A percentile compares a stretch with the other conserved stretches of the same genome.
phyloP scores from a whole-genome alignment of 1,140 invertebrate genomes.

The Mactra quadrangularis region DNA sequence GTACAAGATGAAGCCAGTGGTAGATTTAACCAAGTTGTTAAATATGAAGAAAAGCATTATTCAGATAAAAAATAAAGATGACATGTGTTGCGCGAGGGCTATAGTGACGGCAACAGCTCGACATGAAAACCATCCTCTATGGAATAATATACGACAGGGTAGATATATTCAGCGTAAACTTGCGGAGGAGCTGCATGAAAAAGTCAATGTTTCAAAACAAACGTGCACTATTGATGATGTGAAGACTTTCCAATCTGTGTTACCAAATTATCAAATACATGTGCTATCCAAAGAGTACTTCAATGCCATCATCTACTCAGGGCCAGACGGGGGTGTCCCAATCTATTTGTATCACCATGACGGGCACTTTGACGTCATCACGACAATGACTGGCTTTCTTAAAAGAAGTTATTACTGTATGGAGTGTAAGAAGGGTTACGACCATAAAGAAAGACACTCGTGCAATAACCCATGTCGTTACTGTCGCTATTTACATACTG shows the following conservation, averaged over 20 bases:
- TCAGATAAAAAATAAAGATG: constrained; percentile 26
- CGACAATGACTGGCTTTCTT: background rate
- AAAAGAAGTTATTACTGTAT: background rate
- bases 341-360: constrained; percentile 35
- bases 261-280: constrained; percentile 46
- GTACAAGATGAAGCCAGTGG: constrained; percentile 16
- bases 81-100: constrained; percentile 18
- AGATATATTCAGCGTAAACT: background rate
- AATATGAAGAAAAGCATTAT: constrained; percentile 17
- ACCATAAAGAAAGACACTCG: background rate
- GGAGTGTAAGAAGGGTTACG: background rate
- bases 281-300: constrained; percentile 61
- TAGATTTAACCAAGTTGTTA: constrained; percentile 1
- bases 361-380: background rate
- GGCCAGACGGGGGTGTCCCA: constrained; percentile 36
- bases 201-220: background rate
- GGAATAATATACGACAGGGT: background rate
- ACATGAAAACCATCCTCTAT: constrained; percentile 10
- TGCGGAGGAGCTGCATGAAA: too few relatives aligned
- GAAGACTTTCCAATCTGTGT: constrained; percentile 36
- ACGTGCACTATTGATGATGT: constrained; percentile 43
- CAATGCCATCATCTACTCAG: constrained; percentile 55
- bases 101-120: constrained; percentile 7
- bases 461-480: background rate
- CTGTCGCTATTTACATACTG: background rate